Conservation (phyloP, 2,888 invertebrate species). For the Hirtodrosophila trivittata region DNA sequence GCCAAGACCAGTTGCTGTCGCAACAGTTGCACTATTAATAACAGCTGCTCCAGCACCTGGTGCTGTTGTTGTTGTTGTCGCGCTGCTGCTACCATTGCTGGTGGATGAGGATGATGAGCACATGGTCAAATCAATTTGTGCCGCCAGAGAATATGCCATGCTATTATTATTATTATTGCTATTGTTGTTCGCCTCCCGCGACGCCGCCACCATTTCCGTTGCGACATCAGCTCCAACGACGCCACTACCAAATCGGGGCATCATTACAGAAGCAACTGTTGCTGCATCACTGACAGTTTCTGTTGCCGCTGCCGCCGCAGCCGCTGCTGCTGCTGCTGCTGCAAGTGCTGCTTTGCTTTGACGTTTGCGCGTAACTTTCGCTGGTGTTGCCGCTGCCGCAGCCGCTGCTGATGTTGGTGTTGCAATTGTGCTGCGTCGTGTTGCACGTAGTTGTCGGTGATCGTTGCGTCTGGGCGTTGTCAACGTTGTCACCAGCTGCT, state of each 20-base stretch:
- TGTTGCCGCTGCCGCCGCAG: slow-evolving; percentile 3
- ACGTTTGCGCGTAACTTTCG: slow-evolving; percentile 42
- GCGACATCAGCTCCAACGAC: slow-evolving; percentile 19
- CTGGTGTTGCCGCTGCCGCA: slow-evolving; percentile 39
- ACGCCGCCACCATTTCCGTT: background rate
- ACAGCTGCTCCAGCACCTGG: slow-evolving; percentile 36
- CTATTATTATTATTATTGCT: slow-evolving; percentile 50
- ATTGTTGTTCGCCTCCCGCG: slow-evolving; percentile 26
- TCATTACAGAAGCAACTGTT: slow-evolving; percentile 9
- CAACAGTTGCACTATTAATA: slow-evolving; percentile 17
- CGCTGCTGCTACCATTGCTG: slow-evolving; percentile 62
- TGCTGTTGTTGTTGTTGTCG: slow-evolving; percentile 11
- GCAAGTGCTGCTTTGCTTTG: slow-evolving; percentile 39
- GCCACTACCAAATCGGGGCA: slow-evolving; percentile 16
- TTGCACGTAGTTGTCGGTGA: slow-evolving; percentile 72
- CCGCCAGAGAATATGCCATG: slow-evolving; percentile 54
- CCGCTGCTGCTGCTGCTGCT: background rate
- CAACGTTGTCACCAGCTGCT: slow-evolving; percentile 4
- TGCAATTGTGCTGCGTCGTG: slow-evolving; percentile 70
- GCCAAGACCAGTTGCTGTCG: slow-evolving; percentile 45
- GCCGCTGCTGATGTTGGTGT: slow-evolving; percentile 29
- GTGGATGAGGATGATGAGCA: slow-evolving; percentile 79
- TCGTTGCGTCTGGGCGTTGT: slow-evolving; percentile 57
- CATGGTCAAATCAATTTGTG: slow-evolving; percentile 81
- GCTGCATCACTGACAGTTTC: background rate